Percentiles rank a stretch among this genome's conserved stretches.
These are phyloP conservation scores for Stenodema calcarata DNA, from an alignment of 2,888 invertebrate species.

Conservation along the genomic window DNA sequence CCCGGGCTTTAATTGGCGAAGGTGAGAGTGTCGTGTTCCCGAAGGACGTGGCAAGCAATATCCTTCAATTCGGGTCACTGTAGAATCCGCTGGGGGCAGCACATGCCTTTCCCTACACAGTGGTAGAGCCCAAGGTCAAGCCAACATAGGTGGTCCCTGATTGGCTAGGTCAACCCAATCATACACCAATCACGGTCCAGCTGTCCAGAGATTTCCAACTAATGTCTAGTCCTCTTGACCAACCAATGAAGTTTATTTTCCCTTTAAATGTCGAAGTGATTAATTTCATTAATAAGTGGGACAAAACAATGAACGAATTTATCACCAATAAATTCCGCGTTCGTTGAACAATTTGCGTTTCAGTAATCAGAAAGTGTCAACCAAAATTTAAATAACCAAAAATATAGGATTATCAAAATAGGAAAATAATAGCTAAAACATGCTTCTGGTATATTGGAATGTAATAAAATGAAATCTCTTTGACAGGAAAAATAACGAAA, in stretches of 20 bases:
- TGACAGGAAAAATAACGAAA: too few species aligned
- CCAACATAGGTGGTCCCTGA: constrained; percentile 22
- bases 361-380: too few species aligned
- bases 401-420: too few species aligned
- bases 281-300: too few species aligned
- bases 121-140: background rate
- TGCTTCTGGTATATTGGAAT: too few species aligned
- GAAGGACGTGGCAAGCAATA: background rate
- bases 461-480: too few species aligned
- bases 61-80: background rate
- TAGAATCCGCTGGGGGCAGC: background rate
- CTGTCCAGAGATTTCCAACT: background rate
- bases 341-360: too few species aligned
- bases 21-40: background rate
- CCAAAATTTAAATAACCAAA: too few species aligned
- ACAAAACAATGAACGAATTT: too few species aligned
- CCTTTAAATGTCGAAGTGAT: background rate
- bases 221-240: background rate
- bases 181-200: constrained; percentile 19
- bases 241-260: background rate
- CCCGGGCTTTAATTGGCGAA: background rate
- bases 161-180: constrained; percentile 43
- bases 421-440: too few species aligned
- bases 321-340: too few species aligned
- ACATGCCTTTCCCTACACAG: background rate